These are phyloP conservation scores for Epizoanthus ramosus DNA, from an alignment of 92 coral and sea anemone genomes.

Conservation along the genomic window DNA sequence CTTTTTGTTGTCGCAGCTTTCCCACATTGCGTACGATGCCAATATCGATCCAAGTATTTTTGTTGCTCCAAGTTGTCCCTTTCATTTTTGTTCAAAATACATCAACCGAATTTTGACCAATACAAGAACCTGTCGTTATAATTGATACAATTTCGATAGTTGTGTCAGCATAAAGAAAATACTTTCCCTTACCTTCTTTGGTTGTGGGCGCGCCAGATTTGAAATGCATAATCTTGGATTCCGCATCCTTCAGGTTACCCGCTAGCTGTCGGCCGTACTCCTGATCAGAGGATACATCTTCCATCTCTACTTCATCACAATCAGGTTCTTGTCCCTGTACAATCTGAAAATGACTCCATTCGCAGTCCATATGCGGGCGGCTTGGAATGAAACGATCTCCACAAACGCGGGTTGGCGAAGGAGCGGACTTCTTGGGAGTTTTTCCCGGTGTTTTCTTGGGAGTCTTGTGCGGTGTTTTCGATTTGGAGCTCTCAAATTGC, in stretches of 20 bases:
- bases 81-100: too few species aligned
- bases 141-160: too few species aligned
- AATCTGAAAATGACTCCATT: slow-evolving; percentile 90
- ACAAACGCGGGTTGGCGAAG: slow-evolving; percentile 49
- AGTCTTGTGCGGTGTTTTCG: slow-evolving; percentile 66
- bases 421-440: slow-evolving; percentile 61
- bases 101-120: too few species aligned
- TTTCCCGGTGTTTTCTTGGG: slow-evolving; percentile 81
- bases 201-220: slow-evolving; percentile 86
- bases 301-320: slow-evolving; percentile 45
- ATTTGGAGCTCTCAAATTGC: slow-evolving; percentile 26
- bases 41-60: too few species aligned
- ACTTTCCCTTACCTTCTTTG: slow-evolving; percentile 73
- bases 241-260: slow-evolving; percentile 30
- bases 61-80: too few species aligned
- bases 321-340: slow-evolving; percentile 56
- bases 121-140: too few species aligned
- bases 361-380: slow-evolving; percentile 76
- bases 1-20: too few species aligned
- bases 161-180: background rate
- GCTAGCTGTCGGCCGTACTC: slow-evolving; percentile 37
- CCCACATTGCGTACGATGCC: too few species aligned
- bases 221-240: slow-evolving; percentile 85
- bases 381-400: slow-evolving; percentile 95
- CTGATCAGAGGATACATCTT: slow-evolving; percentile 56